phyloP scores from a whole-genome alignment of 2,888 invertebrate species.

The Oxytorus armatus region DNA sequence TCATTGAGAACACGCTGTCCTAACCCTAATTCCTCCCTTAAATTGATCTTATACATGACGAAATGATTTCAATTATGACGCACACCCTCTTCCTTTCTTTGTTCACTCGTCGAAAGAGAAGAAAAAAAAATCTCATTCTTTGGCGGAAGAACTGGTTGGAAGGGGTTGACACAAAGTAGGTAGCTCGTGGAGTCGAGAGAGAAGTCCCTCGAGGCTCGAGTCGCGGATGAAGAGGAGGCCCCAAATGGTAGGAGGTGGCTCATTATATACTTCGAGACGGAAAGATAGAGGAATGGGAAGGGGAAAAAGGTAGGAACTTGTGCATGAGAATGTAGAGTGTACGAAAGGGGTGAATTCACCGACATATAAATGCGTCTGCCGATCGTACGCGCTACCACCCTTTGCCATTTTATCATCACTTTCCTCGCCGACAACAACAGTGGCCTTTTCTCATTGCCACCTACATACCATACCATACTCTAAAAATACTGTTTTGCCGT shows the following conservation, averaged over 20 bases:
- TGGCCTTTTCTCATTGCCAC: slow-evolving; percentile 58
- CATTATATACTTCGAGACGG: slow-evolving; percentile 43
- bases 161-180: slow-evolving; percentile 32
- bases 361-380: slow-evolving; percentile 58
- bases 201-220: slow-evolving; percentile 54
- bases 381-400: slow-evolving; percentile 54
- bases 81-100: background rate
- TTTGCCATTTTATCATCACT: slow-evolving; percentile 65
- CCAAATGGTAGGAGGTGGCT: slow-evolving; percentile 32
- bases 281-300: background rate
- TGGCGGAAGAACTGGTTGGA: background rate
- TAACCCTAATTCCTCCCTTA: too few species aligned
- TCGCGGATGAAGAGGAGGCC: slow-evolving; percentile 48
- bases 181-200: slow-evolving; percentile 39
- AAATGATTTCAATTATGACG: background rate
- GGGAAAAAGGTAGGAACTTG: slow-evolving; percentile 27
- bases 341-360: slow-evolving; percentile 42
- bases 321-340: slow-evolving; percentile 7
- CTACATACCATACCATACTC: slow-evolving; percentile 27
- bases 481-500: slow-evolving; percentile 60
- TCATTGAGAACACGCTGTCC: too few species aligned
- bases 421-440: background rate
- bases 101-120: background rate
- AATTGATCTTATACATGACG: background rate
- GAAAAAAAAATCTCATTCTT: slow-evolving; percentile 12